phyloP scores from a whole-genome alignment of 2,797 vertebrate genomes.

The Takifugu ocellatus region DNA sequence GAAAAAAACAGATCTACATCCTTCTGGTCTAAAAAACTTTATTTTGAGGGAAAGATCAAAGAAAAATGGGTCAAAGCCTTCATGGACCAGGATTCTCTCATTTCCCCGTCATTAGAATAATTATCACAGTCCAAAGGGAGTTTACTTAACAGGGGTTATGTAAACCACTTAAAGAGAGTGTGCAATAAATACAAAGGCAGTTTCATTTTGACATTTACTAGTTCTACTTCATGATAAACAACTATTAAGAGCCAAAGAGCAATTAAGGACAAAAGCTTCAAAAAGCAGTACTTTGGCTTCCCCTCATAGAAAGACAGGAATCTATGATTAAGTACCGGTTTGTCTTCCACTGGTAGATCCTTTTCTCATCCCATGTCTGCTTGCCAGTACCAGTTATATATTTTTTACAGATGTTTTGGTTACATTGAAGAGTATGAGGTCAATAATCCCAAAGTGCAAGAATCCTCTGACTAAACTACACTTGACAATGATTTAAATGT shows the following conservation, averaged over 20 bases:
- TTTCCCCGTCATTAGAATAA: conserved; percentile 11
- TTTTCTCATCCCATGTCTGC: conserved; percentile 31
- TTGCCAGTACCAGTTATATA: conserved; percentile 5
- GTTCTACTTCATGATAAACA: conserved; percentile 56
- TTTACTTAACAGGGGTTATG: conserved; percentile 31
- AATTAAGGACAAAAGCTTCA: conserved; percentile 65
- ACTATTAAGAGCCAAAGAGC: conserved; percentile 58
- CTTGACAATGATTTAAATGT: not conserved
- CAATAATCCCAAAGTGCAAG: too few relatives aligned
- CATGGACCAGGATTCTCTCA: not conserved
- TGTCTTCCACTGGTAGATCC: conserved; percentile 64
- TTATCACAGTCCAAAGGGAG: conserved; percentile 19
- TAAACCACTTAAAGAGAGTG: conserved; percentile 42
- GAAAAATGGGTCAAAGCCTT: not conserved
- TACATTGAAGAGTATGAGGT: not conserved
- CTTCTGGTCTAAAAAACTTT: too few relatives aligned
- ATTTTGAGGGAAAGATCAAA: not conserved
- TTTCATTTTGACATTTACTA: conserved; percentile 53
- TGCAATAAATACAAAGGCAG: conserved; percentile 35
- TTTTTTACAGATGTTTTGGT: not conserved
- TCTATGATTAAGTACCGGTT: conserved; percentile 71
- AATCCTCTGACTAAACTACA: too few relatives aligned
- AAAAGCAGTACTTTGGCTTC: conserved; percentile 67
- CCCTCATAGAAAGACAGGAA: conserved; percentile 70
- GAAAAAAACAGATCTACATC: too few relatives aligned